phyloP scores from a whole-genome alignment of 2,888 invertebrate genomes.

The Nudaria mundana region DNA sequence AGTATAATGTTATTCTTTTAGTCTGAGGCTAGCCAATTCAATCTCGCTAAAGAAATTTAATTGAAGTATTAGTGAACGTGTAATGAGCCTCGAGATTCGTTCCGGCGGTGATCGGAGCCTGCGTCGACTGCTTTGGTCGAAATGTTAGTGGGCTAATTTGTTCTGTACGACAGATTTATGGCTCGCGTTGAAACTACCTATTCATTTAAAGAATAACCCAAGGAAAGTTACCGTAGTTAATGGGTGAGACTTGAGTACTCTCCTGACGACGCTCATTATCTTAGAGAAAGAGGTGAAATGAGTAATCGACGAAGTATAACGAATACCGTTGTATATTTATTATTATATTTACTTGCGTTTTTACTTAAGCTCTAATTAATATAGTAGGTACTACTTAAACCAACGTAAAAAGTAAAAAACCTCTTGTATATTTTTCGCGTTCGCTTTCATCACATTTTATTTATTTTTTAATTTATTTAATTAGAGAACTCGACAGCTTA shows the following conservation, averaged over 20 bases:
- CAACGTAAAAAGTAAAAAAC: background rate
- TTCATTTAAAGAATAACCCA: slow-evolving; percentile 29
- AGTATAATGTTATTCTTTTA: too few relatives aligned
- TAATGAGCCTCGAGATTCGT: slow-evolving; percentile 43
- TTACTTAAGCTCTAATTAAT: slow-evolving; percentile 1
- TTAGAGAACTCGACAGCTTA: too few relatives aligned
- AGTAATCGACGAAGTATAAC: slow-evolving; percentile 12
- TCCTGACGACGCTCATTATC: slow-evolving; percentile 19
- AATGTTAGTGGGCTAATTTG: slow-evolving; percentile 52
- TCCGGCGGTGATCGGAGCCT: slow-evolving; percentile 30
- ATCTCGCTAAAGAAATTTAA: slow-evolving; percentile 1
- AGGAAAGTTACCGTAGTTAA: slow-evolving; percentile 60
- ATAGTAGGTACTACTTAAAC: background rate
- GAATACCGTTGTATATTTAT: slow-evolving; percentile 6
- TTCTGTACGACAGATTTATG: slow-evolving; percentile 64
- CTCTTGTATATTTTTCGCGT: background rate
- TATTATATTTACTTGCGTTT: too few relatives aligned
- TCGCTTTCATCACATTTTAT: background rate
- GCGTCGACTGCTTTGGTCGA: slow-evolving; percentile 20
- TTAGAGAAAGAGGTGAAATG: slow-evolving; percentile 18
- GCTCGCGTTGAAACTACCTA: slow-evolving; percentile 32
- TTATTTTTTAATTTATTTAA: too few relatives aligned
- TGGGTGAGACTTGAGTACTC: slow-evolving; percentile 37
- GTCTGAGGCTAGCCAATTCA: slow-evolving; percentile 22
- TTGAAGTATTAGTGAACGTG: slow-evolving; percentile 5